Evolutionary conservation across 2,113 vertebrate species (phyloP).

Genomic region (Marmota flaviventris): DNA sequence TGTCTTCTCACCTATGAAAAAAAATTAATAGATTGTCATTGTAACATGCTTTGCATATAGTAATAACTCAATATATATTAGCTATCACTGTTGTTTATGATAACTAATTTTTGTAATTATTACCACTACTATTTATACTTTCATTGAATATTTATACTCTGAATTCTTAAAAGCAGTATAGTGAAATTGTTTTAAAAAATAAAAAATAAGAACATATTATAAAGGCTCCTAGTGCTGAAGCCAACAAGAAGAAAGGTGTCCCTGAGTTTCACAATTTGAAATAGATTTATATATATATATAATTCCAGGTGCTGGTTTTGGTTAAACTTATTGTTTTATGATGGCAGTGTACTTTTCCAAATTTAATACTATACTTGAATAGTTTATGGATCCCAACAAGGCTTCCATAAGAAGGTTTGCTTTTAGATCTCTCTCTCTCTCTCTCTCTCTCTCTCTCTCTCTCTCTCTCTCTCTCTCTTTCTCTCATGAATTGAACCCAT

Average conservation of each 20-base stretch:
- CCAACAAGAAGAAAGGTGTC: not conserved
- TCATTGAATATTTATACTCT: not conserved
- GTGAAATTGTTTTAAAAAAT: constrained; percentile 8
- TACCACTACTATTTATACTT: not conserved
- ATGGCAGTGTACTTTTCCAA: not conserved
- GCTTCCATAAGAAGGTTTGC: not conserved
- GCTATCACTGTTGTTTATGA: not conserved
- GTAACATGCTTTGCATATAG: not conserved
- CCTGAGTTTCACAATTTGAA: not conserved
- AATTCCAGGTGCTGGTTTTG: not conserved
- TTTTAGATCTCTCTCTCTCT: not conserved
- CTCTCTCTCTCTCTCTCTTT: no score
- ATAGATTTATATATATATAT: not conserved
- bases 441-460: no score
- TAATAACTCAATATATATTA: not conserved
- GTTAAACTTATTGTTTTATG: not conserved
- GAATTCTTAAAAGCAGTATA: not conserved
- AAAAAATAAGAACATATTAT: not conserved
- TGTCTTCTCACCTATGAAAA: not conserved
- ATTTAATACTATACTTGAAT: not conserved
- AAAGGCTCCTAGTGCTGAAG: not conserved
- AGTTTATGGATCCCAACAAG: not conserved
- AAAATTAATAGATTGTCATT: not conserved
- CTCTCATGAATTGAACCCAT: no score
- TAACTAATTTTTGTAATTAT: not conserved